phyloP scores from a whole-genome alignment of 2,113 vertebrate species.

The Actinemys pallida region DNA sequence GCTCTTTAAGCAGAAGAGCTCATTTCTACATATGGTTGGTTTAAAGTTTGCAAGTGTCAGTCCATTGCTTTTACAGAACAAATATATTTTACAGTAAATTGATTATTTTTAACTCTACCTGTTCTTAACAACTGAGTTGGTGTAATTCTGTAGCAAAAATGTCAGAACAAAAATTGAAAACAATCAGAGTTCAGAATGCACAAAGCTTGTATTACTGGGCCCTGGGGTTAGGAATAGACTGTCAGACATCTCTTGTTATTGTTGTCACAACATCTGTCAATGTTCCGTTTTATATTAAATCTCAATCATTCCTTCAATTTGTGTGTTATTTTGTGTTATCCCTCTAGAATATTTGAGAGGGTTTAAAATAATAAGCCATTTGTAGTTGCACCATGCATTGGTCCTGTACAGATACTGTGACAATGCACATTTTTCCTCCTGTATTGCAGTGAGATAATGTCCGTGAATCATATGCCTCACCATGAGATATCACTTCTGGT shows the following conservation, averaged over 20 bases:
- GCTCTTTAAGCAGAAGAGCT: background rate
- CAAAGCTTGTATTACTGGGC: background rate
- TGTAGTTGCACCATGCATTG: rapidly evolving
- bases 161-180: background rate
- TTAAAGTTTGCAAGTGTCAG: background rate
- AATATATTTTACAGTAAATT: background rate
- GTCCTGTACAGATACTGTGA: background rate
- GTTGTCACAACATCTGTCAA: background rate
- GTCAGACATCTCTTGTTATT: background rate
- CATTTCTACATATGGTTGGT: background rate
- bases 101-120: background rate
- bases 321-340: background rate
- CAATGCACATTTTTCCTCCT: background rate
- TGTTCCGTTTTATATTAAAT: background rate
- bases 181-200: background rate
- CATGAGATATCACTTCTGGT: background rate
- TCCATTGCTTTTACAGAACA: background rate
- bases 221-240: background rate
- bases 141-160: background rate
- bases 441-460: background rate
- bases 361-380: background rate
- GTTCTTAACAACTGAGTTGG: background rate
- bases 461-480: background rate
- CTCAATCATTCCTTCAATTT: background rate
- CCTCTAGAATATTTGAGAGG: background rate